phyloP scores from a whole-genome alignment of 2,797 vertebrate species.

The Thripadectes ignobilis region DNA sequence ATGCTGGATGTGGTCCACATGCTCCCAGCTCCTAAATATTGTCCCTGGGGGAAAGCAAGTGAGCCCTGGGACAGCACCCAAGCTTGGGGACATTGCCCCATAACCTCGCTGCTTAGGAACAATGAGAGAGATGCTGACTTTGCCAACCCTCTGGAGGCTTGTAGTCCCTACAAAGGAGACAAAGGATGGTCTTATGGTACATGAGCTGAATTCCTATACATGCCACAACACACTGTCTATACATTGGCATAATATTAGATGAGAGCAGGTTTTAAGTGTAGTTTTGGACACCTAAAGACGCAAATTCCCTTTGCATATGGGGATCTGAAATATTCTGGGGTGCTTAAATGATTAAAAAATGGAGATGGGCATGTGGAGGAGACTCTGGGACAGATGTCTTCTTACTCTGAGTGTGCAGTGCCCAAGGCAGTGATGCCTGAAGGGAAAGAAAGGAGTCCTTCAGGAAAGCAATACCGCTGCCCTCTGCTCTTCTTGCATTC shows the following conservation, averaged over 20 bases:
- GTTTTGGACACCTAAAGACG: neutral
- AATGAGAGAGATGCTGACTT: neutral
- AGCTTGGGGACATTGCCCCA: fast-evolving
- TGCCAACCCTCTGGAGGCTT: neutral
- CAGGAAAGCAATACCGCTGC: neutral
- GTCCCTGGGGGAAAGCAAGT: neutral
- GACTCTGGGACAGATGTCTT: neutral
- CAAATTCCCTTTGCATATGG: neutral
- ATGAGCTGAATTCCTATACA: neutral
- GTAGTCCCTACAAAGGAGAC: neutral
- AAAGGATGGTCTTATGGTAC: neutral
- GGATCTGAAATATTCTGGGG: neutral
- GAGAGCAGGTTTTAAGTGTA: neutral
- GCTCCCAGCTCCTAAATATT: neutral
- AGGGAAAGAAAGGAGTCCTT: neutral
- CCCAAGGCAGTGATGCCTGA: neutral
- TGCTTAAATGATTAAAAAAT: neutral
- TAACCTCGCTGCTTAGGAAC: neutral
- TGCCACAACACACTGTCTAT: neutral
- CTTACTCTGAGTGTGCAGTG: neutral
- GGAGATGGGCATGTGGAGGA: neutral
- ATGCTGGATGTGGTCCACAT: neutral
- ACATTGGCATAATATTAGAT: neutral
- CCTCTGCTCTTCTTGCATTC: neutral
- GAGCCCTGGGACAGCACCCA: neutral